Conservation (phyloP, 2,113 vertebrate species). For the Trichomycterus rosablanca region DNA sequence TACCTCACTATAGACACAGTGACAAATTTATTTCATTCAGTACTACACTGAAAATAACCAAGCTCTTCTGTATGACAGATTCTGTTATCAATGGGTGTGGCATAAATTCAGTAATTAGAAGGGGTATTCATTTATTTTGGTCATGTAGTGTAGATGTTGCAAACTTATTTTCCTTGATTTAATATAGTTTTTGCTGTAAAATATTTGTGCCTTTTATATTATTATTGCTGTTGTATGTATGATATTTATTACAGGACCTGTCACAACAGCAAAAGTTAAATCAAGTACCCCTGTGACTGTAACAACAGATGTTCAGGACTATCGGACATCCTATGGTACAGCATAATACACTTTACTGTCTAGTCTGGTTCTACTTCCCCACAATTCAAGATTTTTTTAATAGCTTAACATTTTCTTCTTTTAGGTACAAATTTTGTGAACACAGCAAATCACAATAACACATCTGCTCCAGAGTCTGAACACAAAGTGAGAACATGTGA, state of each 20-base stretch:
- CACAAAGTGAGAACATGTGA: slow-evolving; percentile 15
- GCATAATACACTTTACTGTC: not conserved
- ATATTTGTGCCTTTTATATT: not conserved
- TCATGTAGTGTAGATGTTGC: too few relatives aligned
- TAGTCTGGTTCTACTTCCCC: not conserved
- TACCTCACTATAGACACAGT: too few relatives aligned
- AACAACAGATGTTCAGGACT: not conserved
- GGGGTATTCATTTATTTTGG: too few relatives aligned
- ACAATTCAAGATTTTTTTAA: not conserved
- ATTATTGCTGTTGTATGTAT: too few relatives aligned
- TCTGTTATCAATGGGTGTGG: too few relatives aligned
- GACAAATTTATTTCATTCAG: too few relatives aligned
- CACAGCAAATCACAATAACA: not conserved
- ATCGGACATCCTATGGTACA: slow-evolving; percentile 15
- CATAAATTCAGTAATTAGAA: too few relatives aligned
- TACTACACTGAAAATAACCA: too few relatives aligned
- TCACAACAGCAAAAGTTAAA: not conserved
- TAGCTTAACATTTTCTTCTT: not conserved
- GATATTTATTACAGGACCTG: not conserved
- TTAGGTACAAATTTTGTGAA: not conserved
- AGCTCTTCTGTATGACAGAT: too few relatives aligned
- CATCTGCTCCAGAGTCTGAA: not conserved
- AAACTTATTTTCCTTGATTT: too few relatives aligned
- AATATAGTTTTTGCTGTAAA: not conserved
- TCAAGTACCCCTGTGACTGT: not conserved